These are phyloP conservation scores for Ephydatia muelleri DNA, from an alignment of 37 sponge, comb jelly and placozoan genomes.

Conservation along the genomic window DNA sequence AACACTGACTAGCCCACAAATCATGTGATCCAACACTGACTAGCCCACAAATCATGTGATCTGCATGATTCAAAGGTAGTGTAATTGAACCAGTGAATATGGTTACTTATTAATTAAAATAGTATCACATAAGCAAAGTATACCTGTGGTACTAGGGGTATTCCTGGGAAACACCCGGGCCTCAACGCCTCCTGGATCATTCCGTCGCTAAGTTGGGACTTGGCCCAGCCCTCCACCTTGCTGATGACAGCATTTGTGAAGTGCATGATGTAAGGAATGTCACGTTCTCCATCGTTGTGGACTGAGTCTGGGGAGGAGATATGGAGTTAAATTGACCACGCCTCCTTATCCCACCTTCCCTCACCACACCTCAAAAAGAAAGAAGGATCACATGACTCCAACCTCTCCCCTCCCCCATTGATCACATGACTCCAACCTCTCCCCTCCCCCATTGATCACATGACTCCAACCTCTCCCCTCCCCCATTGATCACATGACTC, in stretches of 20 bases:
- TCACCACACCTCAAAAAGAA: background rate
- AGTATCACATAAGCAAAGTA: background rate
- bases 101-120: no score
- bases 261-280: conserved; percentile 12
- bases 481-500: background rate
- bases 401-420: conserved; percentile 9
- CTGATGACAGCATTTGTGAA: conserved; percentile 10
- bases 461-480: background rate
- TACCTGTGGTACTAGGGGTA: conserved; percentile 8
- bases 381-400: no score
- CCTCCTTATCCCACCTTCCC: background rate
- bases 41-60: no score
- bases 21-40: no score
- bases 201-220: conserved; percentile 6
- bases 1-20: no score
- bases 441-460: no score
- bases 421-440: background rate
- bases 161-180: background rate
- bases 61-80: no score
- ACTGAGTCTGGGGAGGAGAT: conserved; percentile 5
- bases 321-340: no score
- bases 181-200: conserved; percentile 28
- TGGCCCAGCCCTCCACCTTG: conserved; percentile 1
- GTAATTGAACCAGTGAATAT: no score
- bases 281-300: conserved; percentile 22